Percentiles rank a stretch among this genome's conserved stretches.
Conservation (phyloP, 2,888 invertebrate species). For the Byasa hedistus region DNA sequence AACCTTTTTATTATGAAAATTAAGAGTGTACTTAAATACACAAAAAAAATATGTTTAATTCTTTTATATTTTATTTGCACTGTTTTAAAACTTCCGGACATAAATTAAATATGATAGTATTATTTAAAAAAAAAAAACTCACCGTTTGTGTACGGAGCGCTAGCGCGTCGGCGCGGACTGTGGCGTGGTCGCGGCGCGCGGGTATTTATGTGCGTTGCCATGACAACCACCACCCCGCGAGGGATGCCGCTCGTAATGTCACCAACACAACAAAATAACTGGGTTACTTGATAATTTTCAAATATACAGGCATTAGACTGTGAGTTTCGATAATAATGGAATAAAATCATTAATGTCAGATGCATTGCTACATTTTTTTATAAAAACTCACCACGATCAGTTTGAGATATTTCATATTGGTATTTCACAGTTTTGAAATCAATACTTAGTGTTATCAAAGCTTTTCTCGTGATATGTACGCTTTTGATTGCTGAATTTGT, state of each 20-base stretch:
- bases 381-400: neutral
- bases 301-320: slow-evolving; percentile 21
- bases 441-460: no score
- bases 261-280: slow-evolving; percentile 41
- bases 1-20: no score
- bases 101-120: slow-evolving; percentile 2
- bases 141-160: slow-evolving; percentile 71
- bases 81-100: neutral
- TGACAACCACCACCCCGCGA: slow-evolving; percentile 54
- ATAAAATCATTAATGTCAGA: slow-evolving; percentile 8
- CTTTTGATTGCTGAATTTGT: no score
- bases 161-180: slow-evolving; percentile 65
- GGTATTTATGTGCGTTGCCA: slow-evolving; percentile 59
- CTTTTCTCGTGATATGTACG: no score
- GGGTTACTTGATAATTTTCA: slow-evolving; percentile 36
- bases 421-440: neutral
- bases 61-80: slow-evolving; percentile 3
- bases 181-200: slow-evolving; percentile 42
- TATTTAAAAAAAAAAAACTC: slow-evolving; percentile 47
- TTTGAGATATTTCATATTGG: neutral
- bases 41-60: neutral
- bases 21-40: no score
- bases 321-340: slow-evolving; percentile 12
- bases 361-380: no score
- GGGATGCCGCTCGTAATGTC: slow-evolving; percentile 43